A percentile compares a stretch with the other conserved stretches of the same genome.
Evolutionary conservation across 2,113 vertebrate species (phyloP).

Genomic region (Trogon surrucura): DNA sequence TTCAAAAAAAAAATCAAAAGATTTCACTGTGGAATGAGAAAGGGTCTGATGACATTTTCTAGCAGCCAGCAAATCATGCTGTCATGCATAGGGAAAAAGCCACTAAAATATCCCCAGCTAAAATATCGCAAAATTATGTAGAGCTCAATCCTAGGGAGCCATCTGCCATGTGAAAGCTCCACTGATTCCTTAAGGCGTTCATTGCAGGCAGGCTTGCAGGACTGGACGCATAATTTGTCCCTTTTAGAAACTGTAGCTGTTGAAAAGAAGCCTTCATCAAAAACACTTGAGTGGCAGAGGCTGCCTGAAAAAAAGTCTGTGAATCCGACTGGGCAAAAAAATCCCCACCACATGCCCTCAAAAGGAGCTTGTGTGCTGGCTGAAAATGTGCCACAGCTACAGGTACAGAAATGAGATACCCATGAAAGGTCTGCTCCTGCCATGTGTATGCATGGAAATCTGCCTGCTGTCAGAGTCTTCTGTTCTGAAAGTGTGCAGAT

Average conservation of each 20-base stretch:
- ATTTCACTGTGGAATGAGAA: constrained; percentile 31
- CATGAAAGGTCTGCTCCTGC: background rate
- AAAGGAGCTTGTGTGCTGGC: background rate
- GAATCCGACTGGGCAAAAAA: background rate
- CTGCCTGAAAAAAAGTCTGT: background rate
- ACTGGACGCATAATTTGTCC: constrained; percentile 61
- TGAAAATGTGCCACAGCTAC: background rate
- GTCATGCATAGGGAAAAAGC: constrained; percentile 60
- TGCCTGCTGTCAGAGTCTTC: background rate
- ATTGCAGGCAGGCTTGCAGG: constrained; percentile 34
- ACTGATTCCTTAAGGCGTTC: constrained; percentile 41
- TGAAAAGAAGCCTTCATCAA: background rate
- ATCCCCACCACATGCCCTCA: background rate
- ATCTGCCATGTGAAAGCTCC: constrained; percentile 67
- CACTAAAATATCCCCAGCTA: constrained; percentile 66
- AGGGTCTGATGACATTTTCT: constrained; percentile 60
- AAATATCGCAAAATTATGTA: constrained; percentile 62
- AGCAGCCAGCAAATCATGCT: constrained; percentile 55
- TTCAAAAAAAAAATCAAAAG: background rate
- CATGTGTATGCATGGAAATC: background rate
- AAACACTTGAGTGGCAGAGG: background rate
- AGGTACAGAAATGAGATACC: background rate
- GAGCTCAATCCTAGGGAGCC: constrained; percentile 49
- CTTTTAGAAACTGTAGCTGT: constrained; percentile 41
- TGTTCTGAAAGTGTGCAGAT: background rate